phyloP scores from a whole-genome alignment of 2,113 vertebrate genomes.

The Crotalus helleri region DNA sequence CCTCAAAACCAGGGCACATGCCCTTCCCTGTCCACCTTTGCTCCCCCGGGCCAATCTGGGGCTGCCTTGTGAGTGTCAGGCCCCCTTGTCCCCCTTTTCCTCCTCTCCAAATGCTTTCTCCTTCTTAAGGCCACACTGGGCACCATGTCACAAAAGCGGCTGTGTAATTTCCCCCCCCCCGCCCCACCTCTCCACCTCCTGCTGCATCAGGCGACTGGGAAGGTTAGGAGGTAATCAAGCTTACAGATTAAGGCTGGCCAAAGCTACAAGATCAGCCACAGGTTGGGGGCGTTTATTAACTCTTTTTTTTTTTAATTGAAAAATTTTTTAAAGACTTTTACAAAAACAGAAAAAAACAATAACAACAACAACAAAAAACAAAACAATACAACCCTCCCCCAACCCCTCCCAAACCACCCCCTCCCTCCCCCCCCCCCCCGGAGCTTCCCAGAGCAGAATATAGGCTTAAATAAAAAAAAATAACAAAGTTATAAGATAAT shows the following conservation, averaged over 20 bases:
- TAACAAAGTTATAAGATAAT: too few relatives aligned
- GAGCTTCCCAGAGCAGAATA: too few relatives aligned
- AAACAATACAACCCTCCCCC: too few relatives aligned
- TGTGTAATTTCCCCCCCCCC: slow-evolving; percentile 63
- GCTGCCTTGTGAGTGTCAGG: slow-evolving; percentile 63
- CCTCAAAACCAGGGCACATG: slow-evolving; percentile 20
- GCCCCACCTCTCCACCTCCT: slow-evolving; percentile 26
- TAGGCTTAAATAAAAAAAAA: too few relatives aligned
- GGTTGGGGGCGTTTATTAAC: too few relatives aligned
- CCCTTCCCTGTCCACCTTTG: neutral
- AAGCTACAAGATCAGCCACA: slow-evolving; percentile 79
- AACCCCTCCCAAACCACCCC: too few relatives aligned
- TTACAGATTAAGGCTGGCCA: slow-evolving; percentile 80
- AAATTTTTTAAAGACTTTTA: too few relatives aligned
- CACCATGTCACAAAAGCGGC: slow-evolving; percentile 77
- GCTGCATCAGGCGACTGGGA: slow-evolving; percentile 65
- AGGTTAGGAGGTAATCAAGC: slow-evolving; percentile 81
- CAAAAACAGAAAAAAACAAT: too few relatives aligned
- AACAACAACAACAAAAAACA: too few relatives aligned
- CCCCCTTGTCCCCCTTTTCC: slow-evolving; percentile 69
- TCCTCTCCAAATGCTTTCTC: slow-evolving; percentile 73
- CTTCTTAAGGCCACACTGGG: slow-evolving; percentile 72
- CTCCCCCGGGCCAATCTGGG: neutral
- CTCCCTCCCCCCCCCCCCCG: too few relatives aligned
- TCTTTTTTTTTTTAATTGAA: too few relatives aligned